phyloP scores from a whole-genome alignment of 2,797 vertebrate genomes.

The Propithecus perrieri region DNA sequence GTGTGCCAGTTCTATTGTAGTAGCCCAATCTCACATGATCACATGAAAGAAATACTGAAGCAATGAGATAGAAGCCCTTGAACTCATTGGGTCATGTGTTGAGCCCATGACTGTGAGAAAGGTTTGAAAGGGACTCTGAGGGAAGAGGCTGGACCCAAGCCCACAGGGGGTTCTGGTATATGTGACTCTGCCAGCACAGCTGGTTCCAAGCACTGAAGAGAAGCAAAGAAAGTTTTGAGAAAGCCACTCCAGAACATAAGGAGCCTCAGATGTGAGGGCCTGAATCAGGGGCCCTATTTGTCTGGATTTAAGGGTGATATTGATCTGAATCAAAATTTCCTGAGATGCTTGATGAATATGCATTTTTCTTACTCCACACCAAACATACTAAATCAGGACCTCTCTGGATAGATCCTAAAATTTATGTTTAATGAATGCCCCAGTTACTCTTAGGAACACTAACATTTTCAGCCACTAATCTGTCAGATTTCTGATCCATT shows the following conservation, averaged over 20 bases:
- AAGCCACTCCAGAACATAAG: not conserved
- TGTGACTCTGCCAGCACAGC: not conserved
- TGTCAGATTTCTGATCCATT: not conserved
- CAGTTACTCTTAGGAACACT: not conserved
- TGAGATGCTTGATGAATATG: not conserved
- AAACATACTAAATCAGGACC: not conserved
- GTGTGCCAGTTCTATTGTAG: not conserved
- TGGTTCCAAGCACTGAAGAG: not conserved
- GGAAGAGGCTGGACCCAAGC: not conserved
- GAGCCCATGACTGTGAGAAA: not conserved
- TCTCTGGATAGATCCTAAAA: not conserved
- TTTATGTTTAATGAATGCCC: not conserved
- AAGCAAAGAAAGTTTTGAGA: not conserved
- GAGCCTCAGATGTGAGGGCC: not conserved
- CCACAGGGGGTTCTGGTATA: fast-evolving
- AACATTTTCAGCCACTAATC: not conserved
- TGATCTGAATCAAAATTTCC: not conserved
- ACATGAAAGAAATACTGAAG: not conserved
- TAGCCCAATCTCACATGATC: not conserved
- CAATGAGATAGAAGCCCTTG: not conserved
- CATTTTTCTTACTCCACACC: not conserved
- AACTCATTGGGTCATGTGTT: not conserved
- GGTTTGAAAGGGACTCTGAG: not conserved
- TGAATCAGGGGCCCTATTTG: not conserved
- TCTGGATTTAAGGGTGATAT: not conserved